These are phyloP conservation scores for Cettia cetti DNA, from an alignment of 2,113 vertebrate species.

Conservation along the genomic window DNA sequence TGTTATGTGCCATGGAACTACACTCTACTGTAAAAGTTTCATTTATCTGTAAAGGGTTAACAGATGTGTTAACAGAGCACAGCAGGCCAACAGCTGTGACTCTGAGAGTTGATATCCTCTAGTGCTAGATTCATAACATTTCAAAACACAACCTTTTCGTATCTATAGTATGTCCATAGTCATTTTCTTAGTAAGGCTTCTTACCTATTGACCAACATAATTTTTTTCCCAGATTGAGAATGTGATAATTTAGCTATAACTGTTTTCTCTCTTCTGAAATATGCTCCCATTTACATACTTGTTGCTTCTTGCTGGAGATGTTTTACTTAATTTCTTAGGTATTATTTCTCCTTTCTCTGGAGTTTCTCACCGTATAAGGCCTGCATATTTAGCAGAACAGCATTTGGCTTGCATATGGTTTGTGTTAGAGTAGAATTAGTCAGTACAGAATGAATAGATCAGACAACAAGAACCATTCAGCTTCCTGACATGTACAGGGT, in stretches of 20 bases:
- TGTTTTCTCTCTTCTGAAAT: not conserved
- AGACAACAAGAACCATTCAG: not conserved
- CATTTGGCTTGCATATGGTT: not conserved
- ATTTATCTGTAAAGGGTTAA: not conserved
- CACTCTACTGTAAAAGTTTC: not conserved
- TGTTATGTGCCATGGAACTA: not conserved
- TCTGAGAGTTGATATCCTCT: not conserved
- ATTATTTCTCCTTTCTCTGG: not conserved
- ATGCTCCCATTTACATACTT: not conserved
- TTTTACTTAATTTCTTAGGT: not conserved
- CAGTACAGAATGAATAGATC: not conserved
- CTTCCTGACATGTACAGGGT: not conserved
- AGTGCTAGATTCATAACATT: not conserved
- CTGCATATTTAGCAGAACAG: not conserved
- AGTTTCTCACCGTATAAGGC: not conserved
- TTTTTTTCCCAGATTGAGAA: not conserved
- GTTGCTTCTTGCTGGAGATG: not conserved
- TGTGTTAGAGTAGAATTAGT: not conserved
- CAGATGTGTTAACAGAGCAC: not conserved
- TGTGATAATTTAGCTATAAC: not conserved
- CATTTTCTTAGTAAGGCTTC: not conserved
- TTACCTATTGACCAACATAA: not conserved
- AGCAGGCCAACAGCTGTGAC: not conserved
- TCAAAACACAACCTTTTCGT: not conserved
- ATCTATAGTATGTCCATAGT: not conserved